These are phyloP conservation scores for Lasioglossum zephyrum DNA, from an alignment of 2,888 invertebrate species.

Conservation along the genomic window DNA sequence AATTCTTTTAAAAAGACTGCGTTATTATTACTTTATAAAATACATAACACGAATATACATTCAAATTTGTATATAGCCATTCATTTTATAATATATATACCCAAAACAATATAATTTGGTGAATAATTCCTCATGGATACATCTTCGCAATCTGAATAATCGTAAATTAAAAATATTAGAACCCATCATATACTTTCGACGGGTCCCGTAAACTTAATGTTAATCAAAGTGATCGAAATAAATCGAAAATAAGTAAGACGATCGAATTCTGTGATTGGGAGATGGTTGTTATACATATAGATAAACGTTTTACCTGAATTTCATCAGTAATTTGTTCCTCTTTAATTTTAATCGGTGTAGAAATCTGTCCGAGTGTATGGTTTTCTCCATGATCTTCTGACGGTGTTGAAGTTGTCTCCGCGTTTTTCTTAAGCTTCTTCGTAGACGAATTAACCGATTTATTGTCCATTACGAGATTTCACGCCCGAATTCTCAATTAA, in stretches of 20 bases:
- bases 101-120: too few relatives aligned
- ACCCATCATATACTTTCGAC: background rate
- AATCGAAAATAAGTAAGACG: background rate
- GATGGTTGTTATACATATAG: background rate
- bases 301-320: constrained; percentile 87
- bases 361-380: constrained; percentile 7
- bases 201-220: background rate
- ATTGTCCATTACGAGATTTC: constrained; percentile 49
- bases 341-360: constrained; percentile 85
- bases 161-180: background rate
- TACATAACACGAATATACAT: too few relatives aligned
- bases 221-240: background rate
- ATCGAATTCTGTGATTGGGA: background rate
- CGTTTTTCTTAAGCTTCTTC: constrained; percentile 27
- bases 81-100: too few relatives aligned
- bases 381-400: constrained; percentile 33
- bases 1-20: too few relatives aligned
- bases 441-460: constrained; percentile 10
- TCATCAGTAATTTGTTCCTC: constrained; percentile 90
- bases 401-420: constrained; percentile 29
- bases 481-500: constrained; percentile 15
- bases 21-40: too few relatives aligned
- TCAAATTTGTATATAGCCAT: too few relatives aligned
- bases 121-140: too few relatives aligned
- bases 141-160: too few relatives aligned